Evolutionary conservation across 1,140 invertebrate genomes (phyloP), one percentile per base, ranked within the genome.

Genomic region (Asbolus verrucosus): DNA sequence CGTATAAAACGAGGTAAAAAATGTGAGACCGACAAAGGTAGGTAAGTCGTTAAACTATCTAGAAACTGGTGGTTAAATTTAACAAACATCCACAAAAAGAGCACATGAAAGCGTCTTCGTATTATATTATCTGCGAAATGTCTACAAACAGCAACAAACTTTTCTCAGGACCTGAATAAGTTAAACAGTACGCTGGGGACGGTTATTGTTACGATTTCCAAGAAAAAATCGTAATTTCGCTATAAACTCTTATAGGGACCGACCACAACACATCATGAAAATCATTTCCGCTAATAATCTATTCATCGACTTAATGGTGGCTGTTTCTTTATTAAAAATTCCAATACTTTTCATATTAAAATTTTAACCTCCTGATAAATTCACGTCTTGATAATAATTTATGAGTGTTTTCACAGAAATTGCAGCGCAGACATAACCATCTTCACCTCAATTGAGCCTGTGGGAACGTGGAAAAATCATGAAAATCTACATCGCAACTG

Each of bases 91-190:
- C 11, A 11, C 33, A 36, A 36, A 36, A 36, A 36, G 5, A 11
- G 39, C 15, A 43, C 39, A 43, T 43, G 15, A 27, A 54, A 54
- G 19, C 46, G 27, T 27, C 21, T 24, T 11, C 21, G 27, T 54
- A 54, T 54, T 54, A 54, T 19, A 50, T 50, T 50, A 50, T 50
- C 43, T 24, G 13, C 19, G 19, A 43, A n/a, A 21, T 50, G 43
- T 21, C 43, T 9, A 21, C 19, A 54, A 54, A 21, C 21, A 54
- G 18, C 21, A 54, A 27, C 46, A 54, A 54, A 54, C 19, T 54
- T 54, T 54, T 24, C 46, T 5, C 46, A 27, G 21, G 46, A 13
- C 46, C 9, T 54, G 46, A 54, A 54, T 54, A 54, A 24, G 19
- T 54, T 54, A 54, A 54, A 54, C 46, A 14, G 21, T 24, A 54